Percentiles rank a stretch among this genome's conserved stretches.
Evolutionary conservation across 2,797 vertebrate genomes (phyloP).

Genomic region (Adrianichthys oophorus): DNA sequence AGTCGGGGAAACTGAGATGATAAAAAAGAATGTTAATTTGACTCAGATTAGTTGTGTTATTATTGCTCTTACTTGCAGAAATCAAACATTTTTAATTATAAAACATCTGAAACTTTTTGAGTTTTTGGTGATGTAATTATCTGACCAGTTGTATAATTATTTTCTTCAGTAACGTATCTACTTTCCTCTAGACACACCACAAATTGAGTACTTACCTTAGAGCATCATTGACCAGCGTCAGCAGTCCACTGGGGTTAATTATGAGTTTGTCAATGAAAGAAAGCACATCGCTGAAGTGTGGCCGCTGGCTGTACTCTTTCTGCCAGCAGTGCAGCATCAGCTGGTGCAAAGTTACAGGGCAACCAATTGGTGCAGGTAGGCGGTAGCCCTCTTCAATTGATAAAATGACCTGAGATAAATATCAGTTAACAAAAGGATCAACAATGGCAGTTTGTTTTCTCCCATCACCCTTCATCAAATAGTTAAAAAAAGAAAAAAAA

Average conservation of each 20-base stretch:
- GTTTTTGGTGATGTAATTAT: too few relatives aligned
- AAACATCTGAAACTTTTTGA: too few relatives aligned
- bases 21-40: conserved; percentile 14
- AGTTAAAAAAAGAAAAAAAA: too few relatives aligned
- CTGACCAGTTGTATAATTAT: too few relatives aligned
- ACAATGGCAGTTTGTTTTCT: not conserved
- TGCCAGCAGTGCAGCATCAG: conserved; percentile 99
- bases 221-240: conserved; percentile 84
- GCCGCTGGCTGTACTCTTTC: conserved; percentile 91
- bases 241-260: conserved; percentile 91
- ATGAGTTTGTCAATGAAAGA: conserved; percentile 96
- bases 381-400: conserved; percentile 98
- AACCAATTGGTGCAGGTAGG: conserved; percentile 95
- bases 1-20: conserved; percentile 73
- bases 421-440: not conserved
- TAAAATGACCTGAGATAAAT: conserved; percentile 86
- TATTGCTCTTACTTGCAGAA: too few relatives aligned
- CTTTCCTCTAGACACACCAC: too few relatives aligned
- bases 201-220: conserved; percentile 57
- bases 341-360: conserved; percentile 93
- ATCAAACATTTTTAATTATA: too few relatives aligned
- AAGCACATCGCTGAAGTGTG: conserved; percentile 89
- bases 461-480: too few relatives aligned
- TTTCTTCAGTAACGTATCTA: too few relatives aligned
- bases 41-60: not conserved